Evolutionary conservation across 2,888 invertebrate species (phyloP).

Genomic region (Xestia ashworthii): DNA sequence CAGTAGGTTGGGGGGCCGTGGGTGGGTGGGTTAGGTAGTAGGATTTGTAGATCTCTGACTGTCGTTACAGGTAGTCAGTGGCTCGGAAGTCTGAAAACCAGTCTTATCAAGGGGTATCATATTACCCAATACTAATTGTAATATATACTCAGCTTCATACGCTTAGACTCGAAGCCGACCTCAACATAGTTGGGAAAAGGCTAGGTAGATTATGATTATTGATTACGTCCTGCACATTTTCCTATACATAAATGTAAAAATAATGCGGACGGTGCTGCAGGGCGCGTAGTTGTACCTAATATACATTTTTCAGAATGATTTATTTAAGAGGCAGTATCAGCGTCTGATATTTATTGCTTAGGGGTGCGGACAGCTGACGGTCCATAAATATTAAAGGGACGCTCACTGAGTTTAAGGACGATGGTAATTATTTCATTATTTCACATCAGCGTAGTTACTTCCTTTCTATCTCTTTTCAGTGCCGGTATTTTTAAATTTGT

Average conservation of each 20-base stretch:
- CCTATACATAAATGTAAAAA: background rate
- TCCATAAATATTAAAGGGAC: constrained; percentile 54
- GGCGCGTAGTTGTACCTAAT: background rate
- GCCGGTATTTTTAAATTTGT: background rate
- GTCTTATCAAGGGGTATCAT: too few species aligned
- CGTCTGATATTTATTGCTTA: constrained; percentile 54
- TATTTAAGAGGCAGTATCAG: constrained; percentile 50
- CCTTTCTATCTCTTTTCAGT: background rate
- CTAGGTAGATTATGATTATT: background rate
- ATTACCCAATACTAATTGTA: background rate
- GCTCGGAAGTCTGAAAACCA: background rate
- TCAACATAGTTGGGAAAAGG: background rate
- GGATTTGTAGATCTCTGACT: background rate
- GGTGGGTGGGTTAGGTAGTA: too few species aligned
- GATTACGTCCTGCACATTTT: background rate
- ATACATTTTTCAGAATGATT: constrained; percentile 49
- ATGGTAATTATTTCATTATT: constrained; percentile 55
- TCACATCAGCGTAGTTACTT: constrained; percentile 11
- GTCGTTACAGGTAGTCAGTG: background rate
- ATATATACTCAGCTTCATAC: background rate
- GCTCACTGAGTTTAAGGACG: constrained; percentile 34
- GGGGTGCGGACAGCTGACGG: constrained; percentile 58
- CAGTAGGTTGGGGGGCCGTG: too few species aligned
- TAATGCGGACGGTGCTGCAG: background rate
- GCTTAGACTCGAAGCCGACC: background rate